Percentiles rank a stretch among this genome's conserved stretches.
Evolutionary conservation across 2,797 vertebrate genomes (phyloP).

Genomic region (Bovichtus diacanthus): DNA sequence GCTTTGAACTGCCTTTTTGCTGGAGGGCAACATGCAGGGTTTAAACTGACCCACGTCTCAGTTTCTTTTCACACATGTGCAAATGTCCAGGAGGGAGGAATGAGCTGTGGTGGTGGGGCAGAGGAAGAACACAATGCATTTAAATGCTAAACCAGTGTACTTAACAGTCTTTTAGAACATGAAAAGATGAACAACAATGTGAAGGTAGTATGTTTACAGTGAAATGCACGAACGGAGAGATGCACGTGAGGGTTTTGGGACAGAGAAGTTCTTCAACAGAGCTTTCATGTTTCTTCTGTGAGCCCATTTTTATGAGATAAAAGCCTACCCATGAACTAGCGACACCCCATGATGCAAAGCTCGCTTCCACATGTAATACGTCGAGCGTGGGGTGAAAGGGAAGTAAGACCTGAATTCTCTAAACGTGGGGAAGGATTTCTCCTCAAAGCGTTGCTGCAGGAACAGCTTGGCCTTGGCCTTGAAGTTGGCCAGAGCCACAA

Average conservation of each 20-base stretch:
- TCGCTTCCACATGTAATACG: conserved; percentile 99
- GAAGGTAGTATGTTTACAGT: conserved; percentile 47
- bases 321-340: conserved; percentile 87
- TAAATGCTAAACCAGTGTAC: conserved; percentile 58
- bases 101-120: conserved; percentile 53
- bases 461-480: conserved; percentile 97
- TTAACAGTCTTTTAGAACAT: conserved; percentile 14
- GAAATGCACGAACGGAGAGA: neutral
- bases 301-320: neutral
- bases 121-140: conserved; percentile 68
- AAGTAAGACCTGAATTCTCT: conserved; percentile 95
- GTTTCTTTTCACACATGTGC: conserved; percentile 83
- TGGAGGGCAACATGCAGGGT: conserved; percentile 71
- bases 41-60: conserved; percentile 61
- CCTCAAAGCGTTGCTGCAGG: conserved; percentile 94
- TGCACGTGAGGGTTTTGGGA: neutral
- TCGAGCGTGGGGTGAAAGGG: conserved; percentile 93
- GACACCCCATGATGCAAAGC: conserved; percentile 94
- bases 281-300: neutral
- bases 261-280: conserved; percentile 1
- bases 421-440: conserved; percentile 95
- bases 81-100: conserved; percentile 80
- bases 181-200: conserved; percentile 1
- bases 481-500: conserved; percentile 92
- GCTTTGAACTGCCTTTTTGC: conserved; percentile 86